Evolutionary conservation across 2,797 vertebrate species (phyloP).

Genomic region (Rhynchotus rufescens): DNA sequence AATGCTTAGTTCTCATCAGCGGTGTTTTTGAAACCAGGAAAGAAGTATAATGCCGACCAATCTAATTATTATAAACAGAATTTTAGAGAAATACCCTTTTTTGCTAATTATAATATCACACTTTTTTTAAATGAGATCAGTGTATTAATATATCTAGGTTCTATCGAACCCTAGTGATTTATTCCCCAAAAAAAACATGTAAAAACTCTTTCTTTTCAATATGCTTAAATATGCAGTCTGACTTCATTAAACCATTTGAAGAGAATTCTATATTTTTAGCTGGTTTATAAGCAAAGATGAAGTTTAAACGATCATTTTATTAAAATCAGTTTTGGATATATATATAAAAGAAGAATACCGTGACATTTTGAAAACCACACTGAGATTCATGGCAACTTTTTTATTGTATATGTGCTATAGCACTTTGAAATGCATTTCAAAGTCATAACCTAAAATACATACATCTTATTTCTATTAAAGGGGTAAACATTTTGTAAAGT

Average conservation of each 20-base stretch:
- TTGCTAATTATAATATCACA: not conserved
- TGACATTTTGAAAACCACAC: not conserved
- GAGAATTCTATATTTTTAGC: not conserved
- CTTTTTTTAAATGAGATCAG: not conserved
- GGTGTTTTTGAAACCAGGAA: conserved; percentile 44
- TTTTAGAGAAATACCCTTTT: conserved; percentile 43
- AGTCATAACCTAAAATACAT: not conserved
- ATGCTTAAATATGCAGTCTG: not conserved
- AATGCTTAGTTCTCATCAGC: conserved; percentile 54
- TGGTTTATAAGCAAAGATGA: not conserved
- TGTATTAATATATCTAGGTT: conserved; percentile 22
- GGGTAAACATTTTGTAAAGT: not conserved
- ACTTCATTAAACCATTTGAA: not conserved
- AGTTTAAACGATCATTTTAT: not conserved
- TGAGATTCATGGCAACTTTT: not conserved
- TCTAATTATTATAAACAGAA: conserved; percentile 24
- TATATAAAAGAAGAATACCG: not conserved
- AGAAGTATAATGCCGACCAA: conserved; percentile 42
- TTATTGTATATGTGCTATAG: not conserved
- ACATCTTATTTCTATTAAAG: not conserved
- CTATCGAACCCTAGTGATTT: conserved; percentile 30
- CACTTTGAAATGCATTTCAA: conserved; percentile 16
- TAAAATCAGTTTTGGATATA: not conserved
- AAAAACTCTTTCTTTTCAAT: not conserved
- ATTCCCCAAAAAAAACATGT: not conserved